Percentiles rank a stretch among this genome's conserved stretches.
These are phyloP conservation scores for Chydorus sphaericus DNA, from an alignment of 2,888 invertebrate species.

Conservation along the genomic window DNA sequence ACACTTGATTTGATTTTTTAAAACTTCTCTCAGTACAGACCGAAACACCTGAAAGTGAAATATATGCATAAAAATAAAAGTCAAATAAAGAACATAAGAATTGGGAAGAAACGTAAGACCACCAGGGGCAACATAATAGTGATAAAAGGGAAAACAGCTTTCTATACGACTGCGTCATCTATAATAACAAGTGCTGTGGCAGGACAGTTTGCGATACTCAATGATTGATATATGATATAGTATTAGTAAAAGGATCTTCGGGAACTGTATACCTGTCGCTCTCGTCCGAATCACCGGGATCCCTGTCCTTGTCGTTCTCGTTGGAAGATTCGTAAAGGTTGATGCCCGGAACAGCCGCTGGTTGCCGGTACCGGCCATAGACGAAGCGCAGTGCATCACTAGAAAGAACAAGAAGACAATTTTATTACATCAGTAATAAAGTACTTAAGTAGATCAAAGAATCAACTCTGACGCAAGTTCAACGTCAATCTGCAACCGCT, in stretches of 20 bases:
- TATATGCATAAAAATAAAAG: not conserved
- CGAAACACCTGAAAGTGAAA: not conserved
- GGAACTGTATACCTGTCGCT: conserved; percentile 8
- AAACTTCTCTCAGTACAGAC: not conserved
- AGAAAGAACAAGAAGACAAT: too few relatives aligned
- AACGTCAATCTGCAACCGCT: too few relatives aligned
- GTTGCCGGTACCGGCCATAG: conserved; percentile 42
- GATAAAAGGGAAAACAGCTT: not conserved
- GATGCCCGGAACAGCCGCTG: conserved; percentile 26
- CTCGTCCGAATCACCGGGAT: conserved; percentile 8
- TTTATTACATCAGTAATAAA: too few relatives aligned
- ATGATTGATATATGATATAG: not conserved
- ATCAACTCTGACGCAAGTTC: too few relatives aligned
- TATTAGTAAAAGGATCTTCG: not conserved
- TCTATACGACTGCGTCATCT: too few relatives aligned
- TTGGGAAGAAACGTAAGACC: not conserved
- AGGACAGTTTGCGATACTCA: not conserved
- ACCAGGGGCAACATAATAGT: not conserved
- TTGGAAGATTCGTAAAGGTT: conserved; percentile 9
- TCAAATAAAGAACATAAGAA: not conserved
- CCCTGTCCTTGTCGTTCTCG: not conserved
- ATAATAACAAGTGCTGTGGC: not conserved
- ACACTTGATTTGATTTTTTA: not conserved
- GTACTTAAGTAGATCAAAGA: too few relatives aligned
- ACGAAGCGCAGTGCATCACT: conserved; percentile 55